A percentile compares a stretch with the other conserved stretches of the same genome.
phyloP scores from a whole-genome alignment of 2,113 vertebrate species.

The Piprites chloris region DNA sequence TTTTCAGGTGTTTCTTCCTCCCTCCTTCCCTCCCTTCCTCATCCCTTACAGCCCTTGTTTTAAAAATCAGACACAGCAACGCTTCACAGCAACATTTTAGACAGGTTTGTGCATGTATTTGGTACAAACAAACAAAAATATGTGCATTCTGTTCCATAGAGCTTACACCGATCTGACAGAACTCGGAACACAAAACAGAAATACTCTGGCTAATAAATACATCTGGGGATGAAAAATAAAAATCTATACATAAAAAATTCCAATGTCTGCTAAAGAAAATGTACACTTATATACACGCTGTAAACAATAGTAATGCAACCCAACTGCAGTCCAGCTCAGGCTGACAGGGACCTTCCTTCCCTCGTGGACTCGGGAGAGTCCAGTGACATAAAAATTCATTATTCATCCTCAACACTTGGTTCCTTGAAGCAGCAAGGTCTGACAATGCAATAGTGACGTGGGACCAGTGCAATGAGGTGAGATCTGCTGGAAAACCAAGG shows the following conservation, averaged over 20 bases:
- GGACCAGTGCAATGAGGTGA: background rate
- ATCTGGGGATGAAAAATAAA: slow-evolving; percentile 67
- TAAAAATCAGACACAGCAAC: background rate
- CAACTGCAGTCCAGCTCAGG: slow-evolving; percentile 27
- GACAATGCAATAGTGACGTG: background rate
- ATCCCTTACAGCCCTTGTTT: background rate
- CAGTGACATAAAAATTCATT: background rate
- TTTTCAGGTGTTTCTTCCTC: background rate
- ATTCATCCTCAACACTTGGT: background rate
- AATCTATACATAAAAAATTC: slow-evolving; percentile 58
- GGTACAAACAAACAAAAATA: slow-evolving; percentile 67
- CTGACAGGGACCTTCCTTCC: background rate
- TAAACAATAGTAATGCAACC: slow-evolving; percentile 70
- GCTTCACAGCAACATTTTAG: background rate
- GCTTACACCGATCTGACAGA: slow-evolving; percentile 41
- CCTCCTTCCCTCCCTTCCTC: no score
- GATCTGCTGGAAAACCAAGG: background rate
- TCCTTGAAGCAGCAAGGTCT: background rate
- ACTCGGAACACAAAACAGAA: slow-evolving; percentile 30
- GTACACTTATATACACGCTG: slow-evolving; percentile 72
- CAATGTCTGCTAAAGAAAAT: slow-evolving; percentile 65
- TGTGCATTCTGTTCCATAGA: slow-evolving; percentile 56
- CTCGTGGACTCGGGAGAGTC: background rate
- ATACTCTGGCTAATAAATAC: slow-evolving; percentile 66
- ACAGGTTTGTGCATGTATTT: slow-evolving; percentile 63